Evolutionary conservation across 2,888 invertebrate genomes (phyloP).

Genomic region (Troides aeacus): DNA sequence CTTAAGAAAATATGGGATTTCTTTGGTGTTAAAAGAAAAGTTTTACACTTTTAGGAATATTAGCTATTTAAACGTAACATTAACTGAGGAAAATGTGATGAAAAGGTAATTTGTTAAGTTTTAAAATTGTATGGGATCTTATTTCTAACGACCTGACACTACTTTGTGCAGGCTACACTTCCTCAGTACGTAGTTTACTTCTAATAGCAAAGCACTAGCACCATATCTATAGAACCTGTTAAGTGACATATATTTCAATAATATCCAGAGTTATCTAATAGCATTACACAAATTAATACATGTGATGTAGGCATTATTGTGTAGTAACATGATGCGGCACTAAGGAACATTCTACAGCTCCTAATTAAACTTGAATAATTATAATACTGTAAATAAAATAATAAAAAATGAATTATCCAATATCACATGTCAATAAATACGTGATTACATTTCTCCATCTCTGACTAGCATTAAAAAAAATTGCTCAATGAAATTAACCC

Average conservation of each 20-base stretch:
- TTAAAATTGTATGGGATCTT: conserved; percentile 10
- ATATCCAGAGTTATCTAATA: conserved; percentile 43
- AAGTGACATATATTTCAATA: conserved; percentile 36
- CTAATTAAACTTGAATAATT: conserved; percentile 15
- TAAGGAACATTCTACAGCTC: conserved; percentile 10
- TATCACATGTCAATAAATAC: conserved; percentile 28
- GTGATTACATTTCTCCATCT: conserved; percentile 30
- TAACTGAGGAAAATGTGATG: conserved; percentile 9
- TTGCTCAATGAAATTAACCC: conserved; percentile 49
- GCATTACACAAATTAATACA: conserved; percentile 27
- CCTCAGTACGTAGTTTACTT: conserved; percentile 55
- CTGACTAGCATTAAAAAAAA: conserved; percentile 60
- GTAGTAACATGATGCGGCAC: conserved; percentile 2
- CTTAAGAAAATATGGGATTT: conserved; percentile 38
- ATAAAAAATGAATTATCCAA: conserved; percentile 25
- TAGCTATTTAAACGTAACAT: conserved; percentile 13
- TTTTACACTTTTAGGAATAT: conserved; percentile 15
- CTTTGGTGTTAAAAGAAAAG: conserved; percentile 46
- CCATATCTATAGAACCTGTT: conserved; percentile 59
- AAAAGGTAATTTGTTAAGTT: conserved; percentile 4
- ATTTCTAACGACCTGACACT: conserved; percentile 21
- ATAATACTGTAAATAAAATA: conserved; percentile 29
- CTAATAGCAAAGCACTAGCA: conserved; percentile 65
- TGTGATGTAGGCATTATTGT: conserved; percentile 22
- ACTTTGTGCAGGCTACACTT: conserved; percentile 52